phyloP scores from a whole-genome alignment of 2,113 vertebrate genomes.

The Cheilinus undulatus region DNA sequence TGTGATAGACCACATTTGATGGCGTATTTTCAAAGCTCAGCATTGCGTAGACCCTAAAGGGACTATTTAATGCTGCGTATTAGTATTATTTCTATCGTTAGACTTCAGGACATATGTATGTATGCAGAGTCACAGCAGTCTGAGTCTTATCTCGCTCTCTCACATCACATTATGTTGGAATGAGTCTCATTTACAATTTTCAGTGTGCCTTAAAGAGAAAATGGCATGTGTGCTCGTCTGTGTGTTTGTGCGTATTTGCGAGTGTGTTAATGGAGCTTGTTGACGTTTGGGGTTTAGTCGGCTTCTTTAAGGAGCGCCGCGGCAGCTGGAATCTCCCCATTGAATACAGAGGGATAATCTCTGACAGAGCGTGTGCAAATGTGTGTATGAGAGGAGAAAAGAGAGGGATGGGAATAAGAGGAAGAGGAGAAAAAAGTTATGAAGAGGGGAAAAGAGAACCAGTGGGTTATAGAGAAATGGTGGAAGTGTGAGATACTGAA shows the following conservation, averaged over 20 bases:
- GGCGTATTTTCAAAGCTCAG: slow-evolving; percentile 5
- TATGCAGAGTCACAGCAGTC: slow-evolving; percentile 6
- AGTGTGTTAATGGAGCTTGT: slow-evolving; percentile 43
- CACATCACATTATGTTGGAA: slow-evolving; percentile 1
- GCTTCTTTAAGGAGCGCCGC: slow-evolving; percentile 43
- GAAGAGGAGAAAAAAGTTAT: slow-evolving; percentile 32
- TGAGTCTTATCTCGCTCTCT: slow-evolving; percentile 16
- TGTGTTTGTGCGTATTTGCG: slow-evolving; percentile 7
- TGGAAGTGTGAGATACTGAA: slow-evolving; percentile 58
- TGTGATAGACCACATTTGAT: not conserved
- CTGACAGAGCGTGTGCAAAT: not conserved
- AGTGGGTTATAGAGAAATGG: slow-evolving; percentile 28
- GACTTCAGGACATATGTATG: slow-evolving; percentile 14
- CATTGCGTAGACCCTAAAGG: not conserved
- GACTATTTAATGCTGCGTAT: not conserved
- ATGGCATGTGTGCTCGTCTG: not conserved
- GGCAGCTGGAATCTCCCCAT: slow-evolving; percentile 54
- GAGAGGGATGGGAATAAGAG: slow-evolving; percentile 20
- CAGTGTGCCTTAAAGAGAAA: slow-evolving; percentile 1
- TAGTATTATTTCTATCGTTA: slow-evolving; percentile 10
- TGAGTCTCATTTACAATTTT: slow-evolving; percentile 32
- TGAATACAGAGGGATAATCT: slow-evolving; percentile 68
- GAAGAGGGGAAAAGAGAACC: slow-evolving; percentile 7
- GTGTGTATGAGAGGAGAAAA: not conserved
- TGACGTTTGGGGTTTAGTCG: slow-evolving; percentile 55